A percentile compares a stretch with the other conserved stretches of the same genome.
Evolutionary conservation across 2,797 vertebrate genomes (phyloP).

Genomic region (Scyliorhinus canicula): DNA sequence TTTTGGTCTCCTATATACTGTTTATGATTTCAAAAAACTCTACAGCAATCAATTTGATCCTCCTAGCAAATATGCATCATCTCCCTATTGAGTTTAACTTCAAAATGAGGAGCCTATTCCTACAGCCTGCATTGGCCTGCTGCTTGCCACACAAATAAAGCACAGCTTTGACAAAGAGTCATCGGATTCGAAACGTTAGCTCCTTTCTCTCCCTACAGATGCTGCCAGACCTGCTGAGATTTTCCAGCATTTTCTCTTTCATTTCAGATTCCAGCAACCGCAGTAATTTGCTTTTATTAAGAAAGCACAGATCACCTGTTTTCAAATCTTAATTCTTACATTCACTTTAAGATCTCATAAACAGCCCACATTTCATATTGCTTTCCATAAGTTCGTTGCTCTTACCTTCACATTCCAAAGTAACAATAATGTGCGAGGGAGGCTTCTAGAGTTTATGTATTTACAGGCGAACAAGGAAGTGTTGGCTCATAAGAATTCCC

Average conservation of each 20-base stretch:
- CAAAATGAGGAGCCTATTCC: neutral
- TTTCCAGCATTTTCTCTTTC: too few species aligned
- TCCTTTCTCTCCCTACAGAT: too few species aligned
- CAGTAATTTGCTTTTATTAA: too few species aligned
- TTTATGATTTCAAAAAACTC: neutral
- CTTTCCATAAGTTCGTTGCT: neutral
- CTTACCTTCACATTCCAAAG: neutral
- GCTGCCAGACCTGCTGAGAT: too few species aligned
- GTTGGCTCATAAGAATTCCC: neutral
- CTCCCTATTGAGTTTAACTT: neutral
- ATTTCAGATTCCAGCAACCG: too few species aligned
- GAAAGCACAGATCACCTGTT: neutral
- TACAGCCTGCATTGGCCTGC: neutral
- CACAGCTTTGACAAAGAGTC: too few species aligned
- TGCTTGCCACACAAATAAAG: neutral
- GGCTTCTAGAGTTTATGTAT: neutral
- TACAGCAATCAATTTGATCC: neutral
- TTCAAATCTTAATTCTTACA: neutral
- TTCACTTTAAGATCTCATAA: neutral
- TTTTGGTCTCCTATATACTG: neutral
- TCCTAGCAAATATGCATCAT: too few species aligned
- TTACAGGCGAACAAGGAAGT: slow-evolving; percentile 14
- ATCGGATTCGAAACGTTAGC: too few species aligned
- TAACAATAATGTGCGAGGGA: neutral
- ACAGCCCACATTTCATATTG: neutral